These are phyloP conservation scores for Bemisia tabaci DNA, from an alignment of 1,140 invertebrate genomes.

Conservation along the genomic window DNA sequence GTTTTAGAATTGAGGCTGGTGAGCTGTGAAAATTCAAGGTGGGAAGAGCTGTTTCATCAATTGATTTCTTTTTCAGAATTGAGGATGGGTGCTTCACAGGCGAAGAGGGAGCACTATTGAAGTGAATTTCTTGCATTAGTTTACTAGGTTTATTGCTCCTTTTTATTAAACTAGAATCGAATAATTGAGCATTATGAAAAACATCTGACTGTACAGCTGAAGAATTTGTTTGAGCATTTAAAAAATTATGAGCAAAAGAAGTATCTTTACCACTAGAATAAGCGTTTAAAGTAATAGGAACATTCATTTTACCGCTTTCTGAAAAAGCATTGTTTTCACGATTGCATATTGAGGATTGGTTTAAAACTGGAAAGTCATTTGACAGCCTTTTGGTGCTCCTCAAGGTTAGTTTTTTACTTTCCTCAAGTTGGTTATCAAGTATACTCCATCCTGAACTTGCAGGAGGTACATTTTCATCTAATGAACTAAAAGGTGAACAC, in stretches of 20 bases:
- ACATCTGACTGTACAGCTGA: neutral
- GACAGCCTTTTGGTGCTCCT: neutral
- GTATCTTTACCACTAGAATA: neutral
- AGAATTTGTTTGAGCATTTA: neutral
- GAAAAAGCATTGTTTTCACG: neutral
- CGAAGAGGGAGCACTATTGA: neutral
- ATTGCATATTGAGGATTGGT: neutral
- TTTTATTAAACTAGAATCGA: neutral
- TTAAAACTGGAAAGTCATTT: neutral
- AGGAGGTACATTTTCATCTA: neutral
- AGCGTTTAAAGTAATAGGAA: neutral
- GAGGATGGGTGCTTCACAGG: slow-evolving; percentile 13
- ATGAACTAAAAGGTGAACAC: neutral
- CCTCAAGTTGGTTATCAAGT: neutral
- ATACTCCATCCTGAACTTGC: neutral
- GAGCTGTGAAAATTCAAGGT: slow-evolving; percentile 23
- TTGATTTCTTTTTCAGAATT: slow-evolving; percentile 26
- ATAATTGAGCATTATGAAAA: neutral
- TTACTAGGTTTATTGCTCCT: neutral
- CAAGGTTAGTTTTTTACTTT: neutral
- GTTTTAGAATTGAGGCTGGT: slow-evolving; percentile 56
- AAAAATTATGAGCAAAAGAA: neutral
- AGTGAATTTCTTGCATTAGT: slow-evolving; percentile 36
- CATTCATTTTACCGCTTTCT: neutral
- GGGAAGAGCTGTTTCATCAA: slow-evolving; percentile 27